Evolutionary conservation across 30 jellyfish, hydroid and myxozoan genomes (phyloP).

Genomic region (Turritopsis rubra): DNA sequence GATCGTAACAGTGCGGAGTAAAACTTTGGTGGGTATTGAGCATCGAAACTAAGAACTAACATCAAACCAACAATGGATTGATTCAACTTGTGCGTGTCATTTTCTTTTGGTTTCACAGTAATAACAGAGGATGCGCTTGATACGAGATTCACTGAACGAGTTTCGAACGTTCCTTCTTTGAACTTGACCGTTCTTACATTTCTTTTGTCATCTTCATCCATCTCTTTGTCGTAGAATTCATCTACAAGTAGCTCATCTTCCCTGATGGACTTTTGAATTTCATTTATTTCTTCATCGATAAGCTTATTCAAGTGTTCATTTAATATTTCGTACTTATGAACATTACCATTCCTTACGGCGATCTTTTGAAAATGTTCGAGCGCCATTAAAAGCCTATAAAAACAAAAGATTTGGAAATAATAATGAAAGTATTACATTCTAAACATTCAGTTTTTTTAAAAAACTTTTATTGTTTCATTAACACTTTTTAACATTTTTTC

Average conservation of each 20-base stretch:
- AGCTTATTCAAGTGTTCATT: background rate
- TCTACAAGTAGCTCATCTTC: background rate
- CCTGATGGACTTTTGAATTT: background rate
- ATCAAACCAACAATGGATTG: background rate
- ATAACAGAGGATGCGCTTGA: background rate
- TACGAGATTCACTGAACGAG: background rate
- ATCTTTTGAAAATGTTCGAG: background rate
- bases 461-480: background rate
- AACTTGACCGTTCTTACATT: background rate
- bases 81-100: background rate
- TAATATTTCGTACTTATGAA: background rate
- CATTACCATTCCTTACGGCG: no score
- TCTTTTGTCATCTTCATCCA: background rate
- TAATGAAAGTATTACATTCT: background rate
- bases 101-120: background rate
- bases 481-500: background rate
- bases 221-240: background rate
- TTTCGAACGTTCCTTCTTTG: background rate
- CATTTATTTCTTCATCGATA: background rate
- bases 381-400: background rate
- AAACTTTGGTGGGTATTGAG: background rate
- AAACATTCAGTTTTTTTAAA: background rate
- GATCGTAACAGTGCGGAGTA: background rate
- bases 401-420: background rate
- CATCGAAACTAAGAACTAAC: background rate